These are phyloP conservation scores for Neogale vison DNA, from an alignment of 2,113 vertebrate species.

Conservation along the genomic window DNA sequence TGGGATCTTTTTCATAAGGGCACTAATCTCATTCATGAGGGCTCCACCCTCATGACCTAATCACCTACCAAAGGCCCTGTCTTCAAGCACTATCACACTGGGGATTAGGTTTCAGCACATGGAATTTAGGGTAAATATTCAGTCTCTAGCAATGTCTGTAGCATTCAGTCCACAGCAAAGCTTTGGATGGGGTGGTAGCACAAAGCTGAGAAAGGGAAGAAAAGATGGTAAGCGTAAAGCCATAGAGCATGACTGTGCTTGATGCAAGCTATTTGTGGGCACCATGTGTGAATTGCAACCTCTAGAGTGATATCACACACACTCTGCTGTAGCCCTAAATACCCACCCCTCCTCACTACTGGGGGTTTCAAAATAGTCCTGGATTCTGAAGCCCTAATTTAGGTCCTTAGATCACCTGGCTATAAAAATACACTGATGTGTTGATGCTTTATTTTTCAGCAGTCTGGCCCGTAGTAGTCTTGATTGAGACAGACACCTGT, in stretches of 20 bases:
- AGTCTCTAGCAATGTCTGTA: not conserved
- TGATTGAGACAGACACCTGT: not conserved
- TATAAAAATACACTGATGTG: not conserved
- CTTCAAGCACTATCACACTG: not conserved
- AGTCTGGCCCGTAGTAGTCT: not conserved
- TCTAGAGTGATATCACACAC: not conserved
- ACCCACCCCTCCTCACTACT: not conserved
- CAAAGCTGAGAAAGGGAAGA: not conserved
- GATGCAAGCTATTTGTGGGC: not conserved
- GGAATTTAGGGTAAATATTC: not conserved
- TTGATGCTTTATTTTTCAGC: not conserved
- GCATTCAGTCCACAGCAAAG: not conserved
- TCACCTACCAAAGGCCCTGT: not conserved
- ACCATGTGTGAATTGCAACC: not conserved
- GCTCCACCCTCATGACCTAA: not conserved
- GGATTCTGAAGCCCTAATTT: not conserved
- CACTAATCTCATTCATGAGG: not conserved
- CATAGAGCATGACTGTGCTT: fast-evolving
- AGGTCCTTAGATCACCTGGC: too few species aligned
- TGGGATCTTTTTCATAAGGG: not conserved
- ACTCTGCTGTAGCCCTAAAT: not conserved
- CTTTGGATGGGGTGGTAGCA: not conserved
- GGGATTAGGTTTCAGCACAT: not conserved
- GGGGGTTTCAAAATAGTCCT: not conserved
- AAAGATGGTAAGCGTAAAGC: fast-evolving